Conservation (phyloP, 1,140 invertebrate genomes). For the Aphidius gifuensis region DNA sequence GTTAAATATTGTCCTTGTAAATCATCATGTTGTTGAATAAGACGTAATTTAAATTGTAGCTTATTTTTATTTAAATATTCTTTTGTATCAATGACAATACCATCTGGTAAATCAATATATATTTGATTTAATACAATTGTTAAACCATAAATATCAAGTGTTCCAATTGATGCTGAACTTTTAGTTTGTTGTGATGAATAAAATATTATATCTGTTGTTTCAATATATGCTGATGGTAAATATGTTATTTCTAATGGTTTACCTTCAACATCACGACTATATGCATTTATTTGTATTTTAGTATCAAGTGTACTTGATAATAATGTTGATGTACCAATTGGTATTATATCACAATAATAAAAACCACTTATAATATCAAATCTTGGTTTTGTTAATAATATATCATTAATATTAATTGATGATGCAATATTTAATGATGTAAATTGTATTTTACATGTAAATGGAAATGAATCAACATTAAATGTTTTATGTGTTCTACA, state of each 20-base stretch:
- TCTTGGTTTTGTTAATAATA: constrained; percentile 51
- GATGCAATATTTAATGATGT: constrained; percentile 27
- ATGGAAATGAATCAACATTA: constrained; percentile 45
- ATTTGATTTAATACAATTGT: constrained; percentile 43
- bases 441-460: constrained; percentile 51
- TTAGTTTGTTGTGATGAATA: constrained; percentile 32
- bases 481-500: constrained; percentile 48
- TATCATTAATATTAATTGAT: constrained; percentile 42
- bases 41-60: constrained; percentile 43
- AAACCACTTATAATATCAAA: constrained; percentile 53
- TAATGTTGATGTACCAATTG: constrained; percentile 46
- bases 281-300: constrained; percentile 35
- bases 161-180: constrained; percentile 28
- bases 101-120: constrained; percentile 46
- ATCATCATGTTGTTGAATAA: constrained; percentile 46
- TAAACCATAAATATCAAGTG: constrained; percentile 46
- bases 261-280: constrained; percentile 2
- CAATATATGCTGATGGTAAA: constrained; percentile 47
- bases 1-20: constrained; percentile 48
- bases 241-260: constrained; percentile 42
- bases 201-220: constrained; percentile 48
- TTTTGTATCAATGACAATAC: constrained; percentile 38
- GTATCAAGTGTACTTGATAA: constrained; percentile 42
- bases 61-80: constrained; percentile 34
- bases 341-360: constrained; percentile 53